Percentiles rank a stretch among this genome's conserved stretches.
Conservation (phyloP, 2,888 invertebrate genomes). For the Rambutsinella grinnellia region DNA sequence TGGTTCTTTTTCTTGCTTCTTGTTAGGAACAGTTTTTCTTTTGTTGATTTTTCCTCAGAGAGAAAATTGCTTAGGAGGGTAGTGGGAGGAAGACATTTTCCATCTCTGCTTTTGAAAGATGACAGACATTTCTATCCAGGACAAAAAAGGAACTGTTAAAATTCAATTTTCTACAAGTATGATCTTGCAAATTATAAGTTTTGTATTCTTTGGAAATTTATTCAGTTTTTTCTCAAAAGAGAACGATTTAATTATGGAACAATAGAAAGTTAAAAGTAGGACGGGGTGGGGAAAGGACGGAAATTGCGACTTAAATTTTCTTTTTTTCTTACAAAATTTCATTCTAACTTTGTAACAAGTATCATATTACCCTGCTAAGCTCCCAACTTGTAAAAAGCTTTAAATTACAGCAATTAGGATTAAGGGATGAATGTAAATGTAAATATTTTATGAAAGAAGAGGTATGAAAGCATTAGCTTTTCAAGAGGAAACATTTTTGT, state of each 20-base stretch:
- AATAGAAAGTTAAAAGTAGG: slow-evolving; percentile 23
- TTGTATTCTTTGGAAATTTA: too few relatives aligned
- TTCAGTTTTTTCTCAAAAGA: too few relatives aligned
- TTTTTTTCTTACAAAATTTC: too few relatives aligned
- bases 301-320: slow-evolving; percentile 37
- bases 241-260: slow-evolving; percentile 45
- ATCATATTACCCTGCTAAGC: too few relatives aligned
- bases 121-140: slow-evolving; percentile 37
- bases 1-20: slow-evolving; percentile 36
- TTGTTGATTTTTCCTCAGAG: slow-evolving; percentile 41
- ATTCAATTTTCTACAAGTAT: slow-evolving; percentile 49
- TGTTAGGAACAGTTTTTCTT: slow-evolving; percentile 49
- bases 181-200: slow-evolving; percentile 36
- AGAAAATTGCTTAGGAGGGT: slow-evolving; percentile 41
- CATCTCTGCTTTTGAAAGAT: slow-evolving; percentile 49
- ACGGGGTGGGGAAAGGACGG: slow-evolving; percentile 20
- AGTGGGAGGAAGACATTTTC: slow-evolving; percentile 50
- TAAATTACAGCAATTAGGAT: too few relatives aligned
- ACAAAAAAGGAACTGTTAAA: slow-evolving; percentile 45
- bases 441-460: too few relatives aligned
- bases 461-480: too few relatives aligned
- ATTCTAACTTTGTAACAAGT: too few relatives aligned
- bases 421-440: too few relatives aligned
- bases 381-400: too few relatives aligned
- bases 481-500: too few relatives aligned